phyloP scores from a whole-genome alignment of 2,888 invertebrate species.

The Noctua pronuba region DNA sequence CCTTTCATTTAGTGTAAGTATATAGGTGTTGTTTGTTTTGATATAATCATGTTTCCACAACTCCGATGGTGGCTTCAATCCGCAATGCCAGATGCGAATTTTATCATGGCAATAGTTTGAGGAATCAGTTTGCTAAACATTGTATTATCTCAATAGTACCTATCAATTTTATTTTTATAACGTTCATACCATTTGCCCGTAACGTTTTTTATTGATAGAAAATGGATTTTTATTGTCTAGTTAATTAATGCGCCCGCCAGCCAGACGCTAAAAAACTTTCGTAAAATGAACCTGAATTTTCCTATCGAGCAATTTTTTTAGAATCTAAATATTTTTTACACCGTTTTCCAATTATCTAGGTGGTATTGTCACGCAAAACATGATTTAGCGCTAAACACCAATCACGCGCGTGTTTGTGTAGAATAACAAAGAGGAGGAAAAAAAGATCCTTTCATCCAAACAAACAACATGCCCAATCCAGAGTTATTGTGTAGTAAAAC shows the following conservation, averaged over 20 bases:
- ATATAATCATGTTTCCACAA: not conserved
- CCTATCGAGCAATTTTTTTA: conserved; percentile 22
- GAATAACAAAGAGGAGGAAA: conserved; percentile 38
- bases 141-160: not conserved
- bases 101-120: not conserved
- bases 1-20: not conserved
- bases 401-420: conserved; percentile 40
- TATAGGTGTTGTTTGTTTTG: not conserved
- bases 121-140: not conserved
- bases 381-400: conserved; percentile 47
- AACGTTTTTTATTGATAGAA: conserved; percentile 22
- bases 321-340: conserved; percentile 17
- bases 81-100: not conserved
- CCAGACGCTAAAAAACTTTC: conserved; percentile 17
- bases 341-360: conserved; percentile 39
- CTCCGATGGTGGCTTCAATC: not conserved
- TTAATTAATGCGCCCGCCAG: conserved; percentile 24
- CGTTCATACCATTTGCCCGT: not conserved
- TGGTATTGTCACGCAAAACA: conserved; percentile 54
- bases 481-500: conserved; percentile 62
- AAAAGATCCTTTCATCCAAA: conserved; percentile 35
- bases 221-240: conserved; percentile 16
- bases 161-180: conserved; percentile 1
- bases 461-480: conserved; percentile 48
- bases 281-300: conserved; percentile 31